phyloP scores from a whole-genome alignment of 2,888 invertebrate species.

The Melinopterus prodromus region DNA sequence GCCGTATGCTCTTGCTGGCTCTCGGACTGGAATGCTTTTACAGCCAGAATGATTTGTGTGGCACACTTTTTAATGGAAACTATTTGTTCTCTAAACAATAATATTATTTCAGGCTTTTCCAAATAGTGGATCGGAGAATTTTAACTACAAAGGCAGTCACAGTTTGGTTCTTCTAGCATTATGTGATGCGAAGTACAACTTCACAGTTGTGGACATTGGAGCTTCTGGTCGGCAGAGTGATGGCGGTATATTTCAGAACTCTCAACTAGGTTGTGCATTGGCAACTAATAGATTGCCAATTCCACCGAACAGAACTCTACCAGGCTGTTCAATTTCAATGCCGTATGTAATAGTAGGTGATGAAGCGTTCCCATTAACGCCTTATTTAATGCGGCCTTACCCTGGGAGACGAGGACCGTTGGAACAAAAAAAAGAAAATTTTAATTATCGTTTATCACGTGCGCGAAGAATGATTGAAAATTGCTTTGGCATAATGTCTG shows the following conservation, averaged over 20 bases:
- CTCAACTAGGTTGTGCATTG: constrained; percentile 10
- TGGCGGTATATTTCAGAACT: constrained; percentile 22
- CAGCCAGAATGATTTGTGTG: too few species aligned
- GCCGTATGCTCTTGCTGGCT: too few species aligned
- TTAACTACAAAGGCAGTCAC: constrained; percentile 16
- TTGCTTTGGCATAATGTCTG: constrained; percentile 35
- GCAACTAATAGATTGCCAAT: constrained; percentile 11
- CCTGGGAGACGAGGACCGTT: constrained; percentile 12
- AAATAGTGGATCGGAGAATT: constrained; percentile 16
- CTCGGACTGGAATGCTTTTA: too few species aligned
- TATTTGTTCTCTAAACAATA: too few species aligned
- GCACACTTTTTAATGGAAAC: too few species aligned
- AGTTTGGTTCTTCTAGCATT: constrained; percentile 15
- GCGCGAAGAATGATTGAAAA: constrained; percentile 39
- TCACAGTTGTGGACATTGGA: constrained; percentile 22
- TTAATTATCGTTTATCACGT: constrained; percentile 40
- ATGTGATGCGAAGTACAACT: constrained; percentile 19
- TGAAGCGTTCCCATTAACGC: constrained; percentile 42
- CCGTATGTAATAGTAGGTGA: constrained; percentile 42
- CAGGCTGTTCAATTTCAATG: not conserved
- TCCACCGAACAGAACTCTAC: constrained; percentile 9
- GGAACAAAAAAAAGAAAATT: constrained; percentile 25
- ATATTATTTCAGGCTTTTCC: constrained; percentile 12
- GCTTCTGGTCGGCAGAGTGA: constrained; percentile 23
- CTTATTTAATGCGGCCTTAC: constrained; percentile 41